Evolutionary conservation across 2,113 vertebrate genomes (phyloP), one percentile per base, ranked within the genome.

Genomic region (Eolophus roseicapilla): DNA sequence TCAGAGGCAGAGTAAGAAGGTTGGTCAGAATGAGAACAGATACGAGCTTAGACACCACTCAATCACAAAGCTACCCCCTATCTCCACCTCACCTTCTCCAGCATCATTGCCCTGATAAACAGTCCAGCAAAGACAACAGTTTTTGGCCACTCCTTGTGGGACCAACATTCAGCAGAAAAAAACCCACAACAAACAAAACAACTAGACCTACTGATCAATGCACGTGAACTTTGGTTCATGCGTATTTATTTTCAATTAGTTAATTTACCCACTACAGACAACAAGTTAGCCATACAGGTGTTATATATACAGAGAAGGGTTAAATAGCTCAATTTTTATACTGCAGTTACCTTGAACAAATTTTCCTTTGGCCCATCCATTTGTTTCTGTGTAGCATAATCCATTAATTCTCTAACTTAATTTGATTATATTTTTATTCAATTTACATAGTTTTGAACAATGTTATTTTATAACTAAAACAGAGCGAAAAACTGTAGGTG

Each of bases 21-120:
- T 2, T 2, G 3, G 37, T 63, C 27, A 55, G 1, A 7, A 52
- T 5, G 21, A 53, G 20, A 57, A 59, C 47, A 77, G 57, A 41
- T 0, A 44, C 0, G 71, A 47, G 46, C n/a, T n/a, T 7, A 19
- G 17, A 31, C 35, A 86, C 59, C 53, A 10, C 44, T 8, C 0
- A 0, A 74, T 83, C 57, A 37, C 33, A 81, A 65, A 90, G 17
- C 31, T 5, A 19, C 39, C 1, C 5, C 47, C 62, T 44, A 16
- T 59, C 70, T 74, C 52, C 35, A 60, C 23, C 41, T 81, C 60
- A 16, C 29, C 11, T 33, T 20, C 41, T 70, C 59, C 71, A 83
- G 63, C 65, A 94, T 71, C 31, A 21, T 1, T n/a, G 49, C 53
- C 43, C 53, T 57, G 55, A 88, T 50, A 81, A 73, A 52, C 39